Conservation (phyloP, 2,113 vertebrate species). For the Esox niger region DNA sequence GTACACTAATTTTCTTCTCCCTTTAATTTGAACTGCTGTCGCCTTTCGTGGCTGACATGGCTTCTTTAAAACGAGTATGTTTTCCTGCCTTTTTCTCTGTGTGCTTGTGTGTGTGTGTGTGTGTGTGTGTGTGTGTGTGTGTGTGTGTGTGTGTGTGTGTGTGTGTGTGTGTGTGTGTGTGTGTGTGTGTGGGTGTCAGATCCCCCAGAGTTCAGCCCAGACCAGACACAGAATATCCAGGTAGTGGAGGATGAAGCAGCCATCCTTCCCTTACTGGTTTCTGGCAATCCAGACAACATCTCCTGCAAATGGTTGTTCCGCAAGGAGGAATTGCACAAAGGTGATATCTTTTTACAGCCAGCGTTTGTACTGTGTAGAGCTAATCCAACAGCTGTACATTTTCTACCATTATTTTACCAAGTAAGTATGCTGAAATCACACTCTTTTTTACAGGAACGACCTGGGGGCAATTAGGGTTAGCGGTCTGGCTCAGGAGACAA, state of each 20-base stretch:
- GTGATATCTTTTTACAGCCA: slow-evolving; percentile 44
- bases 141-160: slow-evolving; percentile 30
- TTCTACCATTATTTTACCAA: too few relatives aligned
- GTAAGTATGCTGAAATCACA: too few relatives aligned
- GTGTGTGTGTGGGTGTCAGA: slow-evolving; percentile 51
- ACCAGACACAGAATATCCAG: slow-evolving; percentile 62
- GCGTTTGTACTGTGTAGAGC: slow-evolving; percentile 42
- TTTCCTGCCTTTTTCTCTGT: slow-evolving; percentile 1
- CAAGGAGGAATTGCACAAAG: slow-evolving; percentile 66
- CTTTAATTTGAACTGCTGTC: slow-evolving; percentile 57
- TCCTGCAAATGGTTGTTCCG: slow-evolving; percentile 70
- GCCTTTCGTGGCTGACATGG: slow-evolving; percentile 44
- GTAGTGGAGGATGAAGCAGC: slow-evolving; percentile 66
- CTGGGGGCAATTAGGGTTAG: too few relatives aligned
- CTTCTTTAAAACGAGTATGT: slow-evolving; percentile 19
- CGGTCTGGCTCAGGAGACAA: too few relatives aligned
- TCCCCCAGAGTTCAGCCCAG: slow-evolving; percentile 73
- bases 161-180: slow-evolving; percentile 19
- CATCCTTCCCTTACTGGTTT: slow-evolving; percentile 65
- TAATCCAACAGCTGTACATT: slow-evolving; percentile 69
- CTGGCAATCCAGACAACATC: slow-evolving; percentile 71
- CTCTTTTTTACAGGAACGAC: too few relatives aligned
- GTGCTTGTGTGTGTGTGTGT: slow-evolving; percentile 9
- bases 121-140: slow-evolving; percentile 17
- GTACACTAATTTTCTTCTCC: slow-evolving; percentile 54